Conservation (phyloP, 2,797 vertebrate genomes). For the Megaceryle alcyon region DNA sequence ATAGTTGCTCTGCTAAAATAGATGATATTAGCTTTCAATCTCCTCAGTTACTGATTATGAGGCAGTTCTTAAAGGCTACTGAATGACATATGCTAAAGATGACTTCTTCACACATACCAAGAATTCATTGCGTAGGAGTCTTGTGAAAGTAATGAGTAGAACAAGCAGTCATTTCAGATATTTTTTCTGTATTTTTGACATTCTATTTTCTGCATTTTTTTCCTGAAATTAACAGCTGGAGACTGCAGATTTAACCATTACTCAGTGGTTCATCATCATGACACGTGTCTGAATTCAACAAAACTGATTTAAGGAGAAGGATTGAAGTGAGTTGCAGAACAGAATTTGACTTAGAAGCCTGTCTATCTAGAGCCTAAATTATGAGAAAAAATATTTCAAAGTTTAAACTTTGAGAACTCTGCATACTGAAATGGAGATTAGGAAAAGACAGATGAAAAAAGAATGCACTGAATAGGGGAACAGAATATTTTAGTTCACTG, state of each 20-base stretch:
- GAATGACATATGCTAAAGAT: constrained; percentile 19
- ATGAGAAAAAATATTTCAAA: background rate
- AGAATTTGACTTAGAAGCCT: background rate
- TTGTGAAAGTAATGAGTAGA: constrained; percentile 40
- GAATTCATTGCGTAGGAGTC: constrained; percentile 27
- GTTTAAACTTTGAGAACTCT: background rate
- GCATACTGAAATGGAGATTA: background rate
- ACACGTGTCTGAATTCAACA: constrained; percentile 17
- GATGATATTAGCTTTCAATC: background rate
- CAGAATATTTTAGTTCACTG: background rate
- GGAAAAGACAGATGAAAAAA: background rate
- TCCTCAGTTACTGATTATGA: background rate
- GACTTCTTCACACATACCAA: constrained; percentile 27
- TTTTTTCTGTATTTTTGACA: constrained; percentile 17
- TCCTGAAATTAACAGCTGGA: constrained; percentile 23
- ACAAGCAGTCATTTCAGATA: background rate
- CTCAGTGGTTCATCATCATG: constrained; percentile 21
- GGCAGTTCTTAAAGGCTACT: background rate
- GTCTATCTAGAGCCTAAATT: background rate
- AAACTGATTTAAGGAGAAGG: background rate
- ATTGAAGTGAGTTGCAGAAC: background rate
- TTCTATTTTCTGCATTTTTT: background rate
- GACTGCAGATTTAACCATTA: constrained; percentile 28
- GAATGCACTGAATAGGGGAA: background rate
- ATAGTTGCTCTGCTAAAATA: background rate